These are phyloP conservation scores for Macrosteles quadrilineatus DNA, from an alignment of 1,140 invertebrate species.

Conservation along the genomic window DNA sequence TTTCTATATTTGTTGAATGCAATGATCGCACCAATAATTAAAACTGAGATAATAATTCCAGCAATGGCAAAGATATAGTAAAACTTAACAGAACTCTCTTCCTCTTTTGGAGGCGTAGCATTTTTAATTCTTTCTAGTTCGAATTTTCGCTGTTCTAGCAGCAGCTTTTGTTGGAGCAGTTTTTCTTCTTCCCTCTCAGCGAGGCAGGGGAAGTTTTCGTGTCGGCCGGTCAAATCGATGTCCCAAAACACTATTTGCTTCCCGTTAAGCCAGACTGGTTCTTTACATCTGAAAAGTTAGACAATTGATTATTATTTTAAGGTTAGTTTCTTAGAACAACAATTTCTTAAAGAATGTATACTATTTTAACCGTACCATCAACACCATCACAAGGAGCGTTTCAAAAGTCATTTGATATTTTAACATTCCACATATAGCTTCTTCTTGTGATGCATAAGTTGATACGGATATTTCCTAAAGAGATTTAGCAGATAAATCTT, in stretches of 20 bases:
- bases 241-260: conserved; percentile 10
- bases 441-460: too few species aligned
- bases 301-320: too few species aligned
- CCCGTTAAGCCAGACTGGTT: conserved; percentile 18
- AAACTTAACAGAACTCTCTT: neutral
- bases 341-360: too few species aligned
- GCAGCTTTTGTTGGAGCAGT: neutral
- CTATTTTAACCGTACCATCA: too few species aligned
- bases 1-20: conserved; percentile 18
- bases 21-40: neutral
- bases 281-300: conserved; percentile 1
- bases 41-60: neutral
- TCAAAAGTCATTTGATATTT: too few species aligned
- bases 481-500: too few species aligned
- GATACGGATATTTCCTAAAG: too few species aligned
- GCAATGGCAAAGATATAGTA: neutral
- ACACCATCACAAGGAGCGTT: too few species aligned
- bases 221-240: neutral
- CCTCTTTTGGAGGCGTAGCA: neutral
- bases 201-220: conserved; percentile 3
- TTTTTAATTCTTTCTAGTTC: neutral
- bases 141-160: neutral
- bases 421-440: too few species aligned
- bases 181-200: conserved; percentile 34
- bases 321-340: too few species aligned